These are phyloP conservation scores for Lates japonicus DNA, from an alignment of 2,797 vertebrate species.

Conservation along the genomic window DNA sequence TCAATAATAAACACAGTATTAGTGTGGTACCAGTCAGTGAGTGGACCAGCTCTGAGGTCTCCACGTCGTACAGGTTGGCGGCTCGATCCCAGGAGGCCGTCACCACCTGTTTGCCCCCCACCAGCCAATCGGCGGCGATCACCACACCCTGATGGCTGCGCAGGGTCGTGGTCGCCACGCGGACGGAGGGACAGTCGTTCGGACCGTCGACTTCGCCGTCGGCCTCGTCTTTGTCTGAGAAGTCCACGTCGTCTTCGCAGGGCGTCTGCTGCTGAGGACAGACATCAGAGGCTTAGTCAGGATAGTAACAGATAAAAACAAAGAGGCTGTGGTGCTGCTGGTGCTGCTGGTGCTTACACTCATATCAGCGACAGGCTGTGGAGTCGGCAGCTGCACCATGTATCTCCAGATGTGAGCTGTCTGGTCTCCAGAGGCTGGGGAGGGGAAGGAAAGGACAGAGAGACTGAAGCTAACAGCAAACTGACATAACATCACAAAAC, in stretches of 20 bases:
- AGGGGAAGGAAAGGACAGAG: constrained; percentile 13
- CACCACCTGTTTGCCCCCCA: constrained; percentile 96
- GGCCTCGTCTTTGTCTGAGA: constrained; percentile 96
- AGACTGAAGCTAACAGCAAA: background rate
- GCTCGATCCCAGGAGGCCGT: constrained; percentile 98
- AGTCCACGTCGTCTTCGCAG: constrained; percentile 96
- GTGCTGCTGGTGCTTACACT: constrained; percentile 87
- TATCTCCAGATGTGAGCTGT: constrained; percentile 99
- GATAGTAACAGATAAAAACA: background rate
- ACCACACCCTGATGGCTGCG: constrained; percentile 98
- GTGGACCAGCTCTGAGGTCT: constrained; percentile 97
- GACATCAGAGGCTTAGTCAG: background rate
- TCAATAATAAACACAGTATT: background rate
- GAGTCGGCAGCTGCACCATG: constrained; percentile 93
- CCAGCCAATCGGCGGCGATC: constrained; percentile 97
- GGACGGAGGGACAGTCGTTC: constrained; percentile 93
- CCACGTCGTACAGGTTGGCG: constrained; percentile 97
- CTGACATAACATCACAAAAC: background rate
- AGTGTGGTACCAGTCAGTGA: constrained; percentile 91
- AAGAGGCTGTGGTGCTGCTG: rapidly evolving
- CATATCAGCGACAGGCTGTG: constrained; percentile 92
- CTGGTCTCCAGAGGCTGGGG: constrained; percentile 96
- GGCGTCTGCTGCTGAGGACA: constrained; percentile 84
- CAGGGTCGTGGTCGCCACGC: constrained; percentile 89
- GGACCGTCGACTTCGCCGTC: constrained; percentile 92